phyloP scores from a whole-genome alignment of 2,888 invertebrate species.

The Dascillus cervinus region DNA sequence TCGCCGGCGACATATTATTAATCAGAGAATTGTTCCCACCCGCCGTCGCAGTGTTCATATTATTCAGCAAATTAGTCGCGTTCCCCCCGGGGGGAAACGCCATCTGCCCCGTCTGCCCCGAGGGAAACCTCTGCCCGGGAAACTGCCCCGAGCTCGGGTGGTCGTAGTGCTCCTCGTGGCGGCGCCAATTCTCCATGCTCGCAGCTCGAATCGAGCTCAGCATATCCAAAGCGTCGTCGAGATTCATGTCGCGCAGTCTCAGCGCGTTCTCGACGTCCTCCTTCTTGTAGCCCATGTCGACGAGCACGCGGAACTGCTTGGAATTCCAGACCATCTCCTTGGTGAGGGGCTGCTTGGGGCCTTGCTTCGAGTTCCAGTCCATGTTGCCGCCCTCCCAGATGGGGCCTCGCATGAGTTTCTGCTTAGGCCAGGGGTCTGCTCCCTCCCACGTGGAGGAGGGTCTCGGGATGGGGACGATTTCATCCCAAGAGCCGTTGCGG shows the following conservation, averaged over 20 bases:
- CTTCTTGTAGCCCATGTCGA: conserved; percentile 90
- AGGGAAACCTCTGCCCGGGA: conserved; percentile 34
- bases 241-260: conserved; percentile 79
- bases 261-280: conserved; percentile 88
- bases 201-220: conserved; percentile 54
- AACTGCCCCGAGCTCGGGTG: conserved; percentile 39
- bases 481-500: conserved; percentile 49
- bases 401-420: conserved; percentile 47
- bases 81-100: conserved; percentile 53
- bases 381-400: conserved; percentile 56
- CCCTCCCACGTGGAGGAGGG: conserved; percentile 49
- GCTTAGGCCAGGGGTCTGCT: conserved; percentile 48
- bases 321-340: conserved; percentile 83
- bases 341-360: conserved; percentile 47
- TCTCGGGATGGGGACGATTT: conserved; percentile 45
- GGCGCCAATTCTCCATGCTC: conserved; percentile 50
- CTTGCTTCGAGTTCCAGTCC: conserved; percentile 61
- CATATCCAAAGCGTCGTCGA: conserved; percentile 79
- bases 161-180: conserved; percentile 54
- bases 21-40: conserved; percentile 48
- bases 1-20: conserved; percentile 52
- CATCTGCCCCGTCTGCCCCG: conserved; percentile 37
- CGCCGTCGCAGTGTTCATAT: conserved; percentile 41
- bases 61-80: conserved; percentile 43
- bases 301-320: conserved; percentile 80